Conservation (phyloP, 2,113 vertebrate species). For the Myodes glareolus region DNA sequence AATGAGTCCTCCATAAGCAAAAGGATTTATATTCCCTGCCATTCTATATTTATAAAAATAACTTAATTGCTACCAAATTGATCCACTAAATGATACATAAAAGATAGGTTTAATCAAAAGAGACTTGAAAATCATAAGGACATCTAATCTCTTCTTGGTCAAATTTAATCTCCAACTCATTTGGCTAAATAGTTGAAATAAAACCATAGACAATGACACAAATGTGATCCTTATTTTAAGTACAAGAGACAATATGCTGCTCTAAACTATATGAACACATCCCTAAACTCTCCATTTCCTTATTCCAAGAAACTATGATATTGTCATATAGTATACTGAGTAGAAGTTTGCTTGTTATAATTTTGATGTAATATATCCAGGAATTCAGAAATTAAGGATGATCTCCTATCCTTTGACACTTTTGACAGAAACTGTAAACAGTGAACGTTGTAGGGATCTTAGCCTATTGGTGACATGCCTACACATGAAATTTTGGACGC, state of each 20-base stretch:
- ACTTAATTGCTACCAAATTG: too few species aligned
- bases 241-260: background rate
- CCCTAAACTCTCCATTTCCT: background rate
- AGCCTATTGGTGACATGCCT: background rate
- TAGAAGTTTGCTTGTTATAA: background rate
- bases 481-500: background rate
- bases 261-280: background rate
- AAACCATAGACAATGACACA: background rate
- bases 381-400: background rate
- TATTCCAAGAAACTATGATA: background rate
- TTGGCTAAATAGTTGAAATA: background rate
- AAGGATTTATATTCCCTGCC: background rate
- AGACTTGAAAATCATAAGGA: background rate
- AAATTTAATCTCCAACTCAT: background rate
- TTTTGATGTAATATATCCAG: background rate
- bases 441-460: fast-evolving
- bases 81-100: background rate
- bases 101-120: background rate
- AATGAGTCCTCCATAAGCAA: background rate
- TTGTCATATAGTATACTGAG: background rate
- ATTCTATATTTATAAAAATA: background rate
- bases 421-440: background rate
- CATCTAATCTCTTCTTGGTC: background rate
- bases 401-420: background rate
- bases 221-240: background rate